Base-by-base conservation (phyloP, 2,113 vertebrate genomes). In the Actenoides hombroni region DNA sequence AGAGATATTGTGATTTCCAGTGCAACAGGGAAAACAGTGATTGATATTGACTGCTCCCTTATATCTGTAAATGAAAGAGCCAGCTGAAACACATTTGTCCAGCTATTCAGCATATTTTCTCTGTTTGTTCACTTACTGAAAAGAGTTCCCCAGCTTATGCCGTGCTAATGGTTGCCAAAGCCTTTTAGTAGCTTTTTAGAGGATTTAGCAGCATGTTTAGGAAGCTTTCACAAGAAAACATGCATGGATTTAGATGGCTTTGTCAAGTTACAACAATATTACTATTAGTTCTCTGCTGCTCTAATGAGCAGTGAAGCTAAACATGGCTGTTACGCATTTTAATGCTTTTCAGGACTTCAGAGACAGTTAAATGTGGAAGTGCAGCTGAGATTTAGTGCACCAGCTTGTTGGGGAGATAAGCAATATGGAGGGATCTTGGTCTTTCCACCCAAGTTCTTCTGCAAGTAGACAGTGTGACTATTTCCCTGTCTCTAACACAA, bases 121-220 rank as follows among this genome's bases (percentile, higher is more conserved):
- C 97, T 97, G 96, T 97, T 98, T 98, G 98, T 97, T 97, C 97
- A 97, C 97, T 97, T 95, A 96, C 96, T 98, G 97, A 97, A 98
- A 98, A 96, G 97, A 93, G 95, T 92, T 96, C 92, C 94, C 97
- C 83, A 11, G 95, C 96, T 97, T 97, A 93, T 92, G 94, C 97
- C 65, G 89, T 92, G 94, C 95, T 97, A 96, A 97, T 96, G 96
- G 98, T 92, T 98, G 97, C 97, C 97, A 98, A 98, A 97, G 97
- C 95, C 89, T 48, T 95, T 98, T 97, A 97, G 97, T 94, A 95
- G 95, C 97, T 97, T 98, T 98, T 97, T 95, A 97, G 96, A 95
- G 96, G 98, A 97, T 97, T 98, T 98, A 98, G 95, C 95, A 97
- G 96, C 96, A 95, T 97, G 96, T 97, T 98, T 97, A 97, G 97